Percentiles rank a stretch among this genome's conserved stretches.
Conservation (phyloP, 2,113 vertebrate species). For the Genyomyrus donnyi region DNA sequence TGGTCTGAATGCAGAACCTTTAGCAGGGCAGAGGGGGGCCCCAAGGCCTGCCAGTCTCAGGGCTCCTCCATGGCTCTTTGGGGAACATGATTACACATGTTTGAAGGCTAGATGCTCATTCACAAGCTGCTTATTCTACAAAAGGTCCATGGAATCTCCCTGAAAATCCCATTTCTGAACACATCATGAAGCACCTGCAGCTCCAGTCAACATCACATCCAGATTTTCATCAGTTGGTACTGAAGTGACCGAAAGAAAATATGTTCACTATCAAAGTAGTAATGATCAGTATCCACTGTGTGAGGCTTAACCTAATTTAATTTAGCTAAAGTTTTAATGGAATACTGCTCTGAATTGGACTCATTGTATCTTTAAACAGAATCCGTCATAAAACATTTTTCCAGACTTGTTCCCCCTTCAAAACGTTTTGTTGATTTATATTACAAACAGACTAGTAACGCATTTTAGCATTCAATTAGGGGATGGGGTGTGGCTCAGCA, state of each 20-base stretch:
- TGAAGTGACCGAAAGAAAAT: neutral
- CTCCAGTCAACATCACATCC: neutral
- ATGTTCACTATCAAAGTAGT: neutral
- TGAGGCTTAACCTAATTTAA: neutral
- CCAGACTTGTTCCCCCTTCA: neutral
- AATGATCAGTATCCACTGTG: neutral
- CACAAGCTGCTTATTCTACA: constrained; percentile 31
- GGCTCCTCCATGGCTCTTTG: constrained; percentile 16
- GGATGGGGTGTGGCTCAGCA: neutral
- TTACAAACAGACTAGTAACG: neutral
- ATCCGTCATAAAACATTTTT: neutral
- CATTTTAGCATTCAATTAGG: neutral
- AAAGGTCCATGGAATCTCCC: constrained; percentile 46
- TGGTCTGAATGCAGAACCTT: neutral
- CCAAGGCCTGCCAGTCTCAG: neutral
- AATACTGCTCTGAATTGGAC: neutral
- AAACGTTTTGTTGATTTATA: neutral
- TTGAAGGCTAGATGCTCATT: constrained; percentile 9
- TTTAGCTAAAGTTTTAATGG: neutral
- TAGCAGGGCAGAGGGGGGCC: neutral
- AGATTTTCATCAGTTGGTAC: neutral
- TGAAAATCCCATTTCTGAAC: constrained; percentile 32
- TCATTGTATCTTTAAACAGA: neutral
- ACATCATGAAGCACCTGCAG: neutral
- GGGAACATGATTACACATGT: constrained; percentile 25